Percentiles rank a stretch among this genome's conserved stretches.
phyloP scores from a whole-genome alignment of 1,140 invertebrate species.

The Propsilocerus akamusi region DNA sequence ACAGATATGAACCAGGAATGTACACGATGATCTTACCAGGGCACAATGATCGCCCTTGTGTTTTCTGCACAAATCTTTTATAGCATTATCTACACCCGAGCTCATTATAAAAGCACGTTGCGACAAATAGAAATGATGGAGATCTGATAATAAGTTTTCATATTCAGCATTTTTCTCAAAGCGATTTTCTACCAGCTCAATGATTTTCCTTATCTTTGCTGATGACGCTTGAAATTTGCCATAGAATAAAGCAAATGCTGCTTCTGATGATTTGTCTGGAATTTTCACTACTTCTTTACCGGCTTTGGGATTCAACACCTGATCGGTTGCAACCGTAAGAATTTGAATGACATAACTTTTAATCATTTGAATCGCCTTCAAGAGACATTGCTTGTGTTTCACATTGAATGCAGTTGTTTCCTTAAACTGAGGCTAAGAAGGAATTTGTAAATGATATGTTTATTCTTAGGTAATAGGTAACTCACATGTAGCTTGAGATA shows the following conservation, averaged over 20 bases:
- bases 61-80: conserved; percentile 45
- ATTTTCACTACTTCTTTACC: conserved; percentile 25
- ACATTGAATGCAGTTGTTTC: conserved; percentile 52
- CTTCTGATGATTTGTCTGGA: conserved; percentile 22
- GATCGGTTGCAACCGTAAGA: conserved; percentile 57
- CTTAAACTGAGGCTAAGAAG: conserved; percentile 40
- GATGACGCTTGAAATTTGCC: conserved; percentile 84
- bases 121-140: conserved; percentile 69
- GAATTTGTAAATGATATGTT: conserved; percentile 6
- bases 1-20: conserved; percentile 77
- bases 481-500: conserved; percentile 71
- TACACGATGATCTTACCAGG: conserved; percentile 68
- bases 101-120: conserved; percentile 37
- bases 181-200: conserved; percentile 63
- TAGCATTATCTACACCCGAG: conserved; percentile 52
- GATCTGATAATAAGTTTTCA: conserved; percentile 53
- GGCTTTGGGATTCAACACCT: conserved; percentile 32
- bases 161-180: conserved; percentile 55
- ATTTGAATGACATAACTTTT: conserved; percentile 54
- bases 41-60: conserved; percentile 74
- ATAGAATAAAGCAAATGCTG: conserved; percentile 79
- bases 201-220: conserved; percentile 59
- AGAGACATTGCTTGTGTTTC: conserved; percentile 61
- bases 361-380: conserved; percentile 57
- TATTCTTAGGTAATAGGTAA: conserved; percentile 8